Conservation (phyloP, 2,797 vertebrate genomes). For the Sebastes itinus region DNA sequence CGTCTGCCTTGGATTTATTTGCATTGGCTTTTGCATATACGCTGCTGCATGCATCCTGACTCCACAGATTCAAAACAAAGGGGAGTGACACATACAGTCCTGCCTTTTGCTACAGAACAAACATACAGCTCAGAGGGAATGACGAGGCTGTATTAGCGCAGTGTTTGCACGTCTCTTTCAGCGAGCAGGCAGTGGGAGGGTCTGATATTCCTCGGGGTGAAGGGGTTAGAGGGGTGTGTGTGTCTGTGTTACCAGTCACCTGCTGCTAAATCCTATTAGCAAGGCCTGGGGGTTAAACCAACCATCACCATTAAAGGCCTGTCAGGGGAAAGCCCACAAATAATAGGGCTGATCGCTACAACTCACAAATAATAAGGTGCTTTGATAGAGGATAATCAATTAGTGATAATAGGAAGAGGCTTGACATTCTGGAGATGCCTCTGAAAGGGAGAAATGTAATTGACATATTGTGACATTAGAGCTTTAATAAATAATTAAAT, state of each 20-base stretch:
- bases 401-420: conserved; percentile 72
- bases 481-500: neutral
- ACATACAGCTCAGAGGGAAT: conserved; percentile 42
- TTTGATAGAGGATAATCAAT: conserved; percentile 83
- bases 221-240: conserved; percentile 78
- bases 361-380: conserved; percentile 84
- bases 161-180: conserved; percentile 52
- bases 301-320: conserved; percentile 84
- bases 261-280: conserved; percentile 85
- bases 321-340: conserved; percentile 85
- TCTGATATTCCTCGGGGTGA: conserved; percentile 77
- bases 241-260: conserved; percentile 83
- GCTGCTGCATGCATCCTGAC: conserved; percentile 59
- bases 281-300: conserved; percentile 83
- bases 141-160: conserved; percentile 63
- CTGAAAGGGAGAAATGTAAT: conserved; percentile 27
- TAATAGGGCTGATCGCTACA: conserved; percentile 87
- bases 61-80: conserved; percentile 67
- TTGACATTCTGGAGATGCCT: conserved; percentile 48
- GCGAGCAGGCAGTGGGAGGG: conserved; percentile 71
- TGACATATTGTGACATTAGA: neutral
- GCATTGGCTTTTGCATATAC: conserved; percentile 71
- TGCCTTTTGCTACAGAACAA: conserved; percentile 15
- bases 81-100: conserved; percentile 36
- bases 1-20: conserved; percentile 71